phyloP scores from a whole-genome alignment of 2,888 invertebrate genomes.

The Lucinisca nassula region DNA sequence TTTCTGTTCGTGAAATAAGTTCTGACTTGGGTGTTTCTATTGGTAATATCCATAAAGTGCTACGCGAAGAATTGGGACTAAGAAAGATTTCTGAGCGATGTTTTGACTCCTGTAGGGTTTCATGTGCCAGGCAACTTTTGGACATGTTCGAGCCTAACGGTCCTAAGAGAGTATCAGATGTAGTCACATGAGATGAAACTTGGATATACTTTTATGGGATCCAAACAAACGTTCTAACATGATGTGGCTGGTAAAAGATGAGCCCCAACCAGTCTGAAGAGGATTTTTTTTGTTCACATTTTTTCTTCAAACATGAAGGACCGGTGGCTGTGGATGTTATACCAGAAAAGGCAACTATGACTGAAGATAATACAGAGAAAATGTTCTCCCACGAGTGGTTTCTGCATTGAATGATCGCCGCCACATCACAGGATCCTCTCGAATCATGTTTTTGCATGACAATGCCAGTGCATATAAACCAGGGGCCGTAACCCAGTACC shows the following conservation, averaged over 20 bases:
- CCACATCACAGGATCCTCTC: background rate
- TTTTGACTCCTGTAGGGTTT: background rate
- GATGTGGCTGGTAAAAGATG: background rate
- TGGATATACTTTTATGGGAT: too few relatives aligned
- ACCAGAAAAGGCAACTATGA: slow-evolving; percentile 17
- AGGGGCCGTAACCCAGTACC: background rate
- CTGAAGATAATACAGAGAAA: slow-evolving; percentile 27
- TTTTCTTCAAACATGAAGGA: background rate
- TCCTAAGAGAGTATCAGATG: slow-evolving; percentile 12
- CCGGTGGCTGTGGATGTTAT: background rate
- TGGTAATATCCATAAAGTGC: too few relatives aligned
- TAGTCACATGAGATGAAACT: slow-evolving; percentile 7
- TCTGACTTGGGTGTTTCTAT: too few relatives aligned
- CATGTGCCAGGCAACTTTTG: background rate
- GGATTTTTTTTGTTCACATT: too few relatives aligned
- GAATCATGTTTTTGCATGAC: background rate
- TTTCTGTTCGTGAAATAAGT: too few relatives aligned
- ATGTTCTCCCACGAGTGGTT: slow-evolving; percentile 16
- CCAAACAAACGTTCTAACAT: too few relatives aligned
- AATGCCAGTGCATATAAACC: slow-evolving; percentile 7
- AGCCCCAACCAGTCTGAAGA: background rate
- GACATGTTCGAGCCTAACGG: background rate
- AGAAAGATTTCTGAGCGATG: too few relatives aligned
- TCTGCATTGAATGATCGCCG: background rate
- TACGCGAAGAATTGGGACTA: too few relatives aligned